Percentiles rank a stretch among this genome's conserved stretches.
Conservation (phyloP, 2,797 vertebrate species). For the Anolis apletophallus region DNA sequence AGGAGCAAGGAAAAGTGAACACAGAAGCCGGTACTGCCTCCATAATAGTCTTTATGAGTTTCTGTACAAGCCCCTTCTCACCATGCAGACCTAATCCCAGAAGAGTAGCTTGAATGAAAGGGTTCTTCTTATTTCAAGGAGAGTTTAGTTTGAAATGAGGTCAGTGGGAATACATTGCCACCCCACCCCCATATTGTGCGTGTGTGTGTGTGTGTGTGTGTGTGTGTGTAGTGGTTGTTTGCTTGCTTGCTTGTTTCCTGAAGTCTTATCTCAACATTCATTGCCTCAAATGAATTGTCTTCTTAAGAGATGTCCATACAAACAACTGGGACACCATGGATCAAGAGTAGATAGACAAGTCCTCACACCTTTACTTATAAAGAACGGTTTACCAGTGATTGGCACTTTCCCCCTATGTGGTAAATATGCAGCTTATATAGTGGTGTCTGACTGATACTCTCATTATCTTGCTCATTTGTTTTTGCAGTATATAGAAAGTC, state of each 20-base stretch:
- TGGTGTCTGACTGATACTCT: background rate
- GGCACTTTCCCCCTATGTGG: background rate
- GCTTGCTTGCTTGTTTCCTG: background rate
- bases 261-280: background rate
- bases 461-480: background rate
- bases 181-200: background rate
- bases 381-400: background rate
- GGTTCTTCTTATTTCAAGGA: background rate
- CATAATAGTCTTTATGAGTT: background rate
- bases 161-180: background rate
- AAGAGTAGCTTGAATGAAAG: background rate
- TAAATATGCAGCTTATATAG: background rate
- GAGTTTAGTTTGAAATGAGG: slow-evolving; percentile 5
- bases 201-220: no score
- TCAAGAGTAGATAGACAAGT: background rate
- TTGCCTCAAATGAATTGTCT: background rate
- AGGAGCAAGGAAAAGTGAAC: background rate
- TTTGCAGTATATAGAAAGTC: background rate
- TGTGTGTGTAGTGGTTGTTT: no score
- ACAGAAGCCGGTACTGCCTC: background rate
- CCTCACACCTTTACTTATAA: background rate
- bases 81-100: background rate
- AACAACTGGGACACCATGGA: background rate
- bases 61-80: background rate
- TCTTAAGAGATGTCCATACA: background rate